A percentile compares a stretch with the other conserved stretches of the same genome.
phyloP scores from a whole-genome alignment of 2,797 vertebrate species.

The Gambusia yucatana region DNA sequence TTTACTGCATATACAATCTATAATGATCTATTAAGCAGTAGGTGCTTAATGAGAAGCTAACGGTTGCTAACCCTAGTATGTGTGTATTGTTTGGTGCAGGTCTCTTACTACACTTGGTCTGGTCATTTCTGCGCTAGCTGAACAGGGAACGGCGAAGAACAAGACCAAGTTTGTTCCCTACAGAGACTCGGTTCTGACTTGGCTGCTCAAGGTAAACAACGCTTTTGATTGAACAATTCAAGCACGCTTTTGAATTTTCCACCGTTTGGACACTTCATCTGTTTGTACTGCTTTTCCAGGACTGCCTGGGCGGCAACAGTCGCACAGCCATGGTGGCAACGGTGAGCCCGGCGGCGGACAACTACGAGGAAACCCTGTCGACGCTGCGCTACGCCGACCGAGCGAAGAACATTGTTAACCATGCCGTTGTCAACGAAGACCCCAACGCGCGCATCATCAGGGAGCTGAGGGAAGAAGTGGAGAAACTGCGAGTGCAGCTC shows the following conservation, averaged over 20 bases:
- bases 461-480: constrained; percentile 91
- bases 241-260: neutral
- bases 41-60: neutral
- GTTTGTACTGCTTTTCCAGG: constrained; percentile 72
- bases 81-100: constrained; percentile 59
- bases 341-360: constrained; percentile 93
- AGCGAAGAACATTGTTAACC: constrained; percentile 91
- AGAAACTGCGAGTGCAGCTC: constrained; percentile 87
- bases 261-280: neutral
- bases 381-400: constrained; percentile 89
- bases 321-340: constrained; percentile 99
- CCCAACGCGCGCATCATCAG: constrained; percentile 91
- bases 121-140: constrained; percentile 85
- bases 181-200: constrained; percentile 93
- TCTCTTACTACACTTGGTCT: constrained; percentile 85
- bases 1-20: neutral
- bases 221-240: neutral
- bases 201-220: constrained; percentile 87
- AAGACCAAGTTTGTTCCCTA: constrained; percentile 94
- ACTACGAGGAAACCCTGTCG: constrained; percentile 95
- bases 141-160: constrained; percentile 89
- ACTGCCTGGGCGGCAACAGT: constrained; percentile 96
- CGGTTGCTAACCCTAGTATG: neutral
- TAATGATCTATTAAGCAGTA: no score
- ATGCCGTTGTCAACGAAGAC: constrained; percentile 91